These are phyloP conservation scores for Sebastes dallii DNA, from an alignment of 2,797 vertebrate species.

Conservation along the genomic window DNA sequence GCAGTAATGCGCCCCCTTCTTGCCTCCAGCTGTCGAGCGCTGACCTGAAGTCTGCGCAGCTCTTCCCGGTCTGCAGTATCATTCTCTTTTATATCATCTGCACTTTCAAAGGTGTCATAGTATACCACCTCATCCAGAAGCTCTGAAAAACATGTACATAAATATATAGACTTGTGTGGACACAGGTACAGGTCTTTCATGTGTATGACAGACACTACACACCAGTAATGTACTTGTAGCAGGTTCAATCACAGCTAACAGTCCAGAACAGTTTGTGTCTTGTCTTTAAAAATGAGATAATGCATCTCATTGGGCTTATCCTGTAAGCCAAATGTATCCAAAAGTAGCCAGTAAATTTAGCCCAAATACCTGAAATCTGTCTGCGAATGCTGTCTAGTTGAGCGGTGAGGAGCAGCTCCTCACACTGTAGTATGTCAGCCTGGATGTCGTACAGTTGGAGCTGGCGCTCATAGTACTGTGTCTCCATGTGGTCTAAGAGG, in stretches of 20 bases:
- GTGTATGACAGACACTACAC: neutral
- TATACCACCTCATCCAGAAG: constrained; percentile 96
- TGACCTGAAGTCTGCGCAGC: constrained; percentile 89
- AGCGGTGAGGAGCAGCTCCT: constrained; percentile 94
- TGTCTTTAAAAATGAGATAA: neutral
- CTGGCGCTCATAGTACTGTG: constrained; percentile 95
- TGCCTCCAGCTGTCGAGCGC: constrained; percentile 93
- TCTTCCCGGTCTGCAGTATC: constrained; percentile 86
- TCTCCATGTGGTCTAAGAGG: constrained; percentile 92
- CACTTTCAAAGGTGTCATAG: constrained; percentile 97
- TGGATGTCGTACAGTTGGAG: constrained; percentile 97
- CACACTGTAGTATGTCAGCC: constrained; percentile 95
- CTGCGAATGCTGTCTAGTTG: constrained; percentile 94
- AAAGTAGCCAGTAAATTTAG: neutral
- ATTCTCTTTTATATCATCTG: constrained; percentile 89
- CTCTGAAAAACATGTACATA: constrained; percentile 79
- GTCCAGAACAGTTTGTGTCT: neutral
- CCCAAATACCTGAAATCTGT: constrained; percentile 88
- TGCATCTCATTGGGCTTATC: neutral
- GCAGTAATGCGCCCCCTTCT: constrained; percentile 94
- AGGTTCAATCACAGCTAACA: neutral
- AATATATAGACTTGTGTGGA: neutral
- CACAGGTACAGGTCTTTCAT: neutral
- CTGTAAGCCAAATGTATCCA: neutral
- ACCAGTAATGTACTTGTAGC: neutral